A percentile compares a stretch with the other conserved stretches of the same genome.
Conservation (phyloP, 1,140 invertebrate species). For the Drosophila sulfurigaster region DNA sequence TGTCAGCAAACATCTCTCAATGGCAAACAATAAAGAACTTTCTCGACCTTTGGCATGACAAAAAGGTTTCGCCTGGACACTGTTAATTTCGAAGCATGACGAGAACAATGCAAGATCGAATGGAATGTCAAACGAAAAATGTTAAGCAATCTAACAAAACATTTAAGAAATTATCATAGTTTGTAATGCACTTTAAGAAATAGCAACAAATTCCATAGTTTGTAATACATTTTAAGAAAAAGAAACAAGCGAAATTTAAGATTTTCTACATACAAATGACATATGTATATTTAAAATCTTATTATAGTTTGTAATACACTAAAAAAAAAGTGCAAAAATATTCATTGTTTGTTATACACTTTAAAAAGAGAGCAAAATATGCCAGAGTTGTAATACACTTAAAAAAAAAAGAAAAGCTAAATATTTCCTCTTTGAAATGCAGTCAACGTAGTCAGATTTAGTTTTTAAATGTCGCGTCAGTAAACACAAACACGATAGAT, state of each 20-base stretch:
- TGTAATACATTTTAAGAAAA: no score
- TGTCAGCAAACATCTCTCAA: slow-evolving; percentile 1
- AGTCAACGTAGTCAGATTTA: neutral
- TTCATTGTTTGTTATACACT: neutral
- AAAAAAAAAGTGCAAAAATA: neutral
- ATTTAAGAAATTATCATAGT: neutral
- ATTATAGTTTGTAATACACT: neutral
- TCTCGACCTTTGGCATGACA: neutral
- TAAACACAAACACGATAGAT: slow-evolving; percentile 7
- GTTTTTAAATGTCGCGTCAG: slow-evolving; percentile 1
- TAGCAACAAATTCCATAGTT: no score
- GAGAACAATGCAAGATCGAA: neutral
- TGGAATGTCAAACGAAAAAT: neutral
- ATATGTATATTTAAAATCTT: no score
- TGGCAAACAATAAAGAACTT: slow-evolving; percentile 1
- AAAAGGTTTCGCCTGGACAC: slow-evolving; percentile 1
- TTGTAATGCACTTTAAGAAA: neutral
- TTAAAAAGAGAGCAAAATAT: neutral
- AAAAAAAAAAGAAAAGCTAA: neutral
- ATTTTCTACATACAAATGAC: no score
- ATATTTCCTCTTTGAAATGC: neutral
- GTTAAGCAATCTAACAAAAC: neutral
- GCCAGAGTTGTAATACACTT: neutral
- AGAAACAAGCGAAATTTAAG: no score
- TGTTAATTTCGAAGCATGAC: slow-evolving; percentile 24